phyloP scores from a whole-genome alignment of 2,113 vertebrate species.

The Tetraodon nigroviridis region DNA sequence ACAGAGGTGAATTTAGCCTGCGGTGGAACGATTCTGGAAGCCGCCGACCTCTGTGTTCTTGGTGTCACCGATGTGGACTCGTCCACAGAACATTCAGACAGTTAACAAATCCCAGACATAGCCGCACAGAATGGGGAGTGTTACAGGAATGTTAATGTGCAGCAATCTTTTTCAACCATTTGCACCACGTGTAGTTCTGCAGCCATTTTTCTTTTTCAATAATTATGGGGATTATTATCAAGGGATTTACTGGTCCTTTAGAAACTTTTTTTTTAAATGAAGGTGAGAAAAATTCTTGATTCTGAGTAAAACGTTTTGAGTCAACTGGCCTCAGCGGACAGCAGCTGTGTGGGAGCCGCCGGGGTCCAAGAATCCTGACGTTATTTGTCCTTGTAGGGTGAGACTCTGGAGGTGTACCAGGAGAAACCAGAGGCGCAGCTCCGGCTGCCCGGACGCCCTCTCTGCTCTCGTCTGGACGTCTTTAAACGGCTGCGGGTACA shows the following conservation, averaged over 20 bases:
- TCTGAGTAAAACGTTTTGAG: neutral
- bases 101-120: conserved; percentile 44
- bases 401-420: conserved; percentile 58
- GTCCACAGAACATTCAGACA: conserved; percentile 37
- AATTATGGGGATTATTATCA: too few relatives aligned
- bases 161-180: neutral
- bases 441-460: conserved; percentile 13
- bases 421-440: conserved; percentile 24
- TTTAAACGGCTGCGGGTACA: conserved; percentile 10
- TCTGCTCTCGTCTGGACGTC: neutral
- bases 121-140: conserved; percentile 44
- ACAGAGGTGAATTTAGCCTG: neutral
- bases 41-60: too few relatives aligned
- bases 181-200: too few relatives aligned
- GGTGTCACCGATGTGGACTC: too few relatives aligned
- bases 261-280: too few relatives aligned
- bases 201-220: too few relatives aligned
- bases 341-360: conserved; percentile 44
- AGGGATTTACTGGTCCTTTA: too few relatives aligned
- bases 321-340: conserved; percentile 16
- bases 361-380: conserved; percentile 47
- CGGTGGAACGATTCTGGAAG: conserved; percentile 1
- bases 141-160: conserved; percentile 59
- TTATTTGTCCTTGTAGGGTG: conserved; percentile 75
- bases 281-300: too few relatives aligned